Percentiles rank a stretch among this genome's conserved stretches.
Evolutionary conservation across 2,113 vertebrate species (phyloP).

Genomic region (Dunckerocampus dactyliophorus): DNA sequence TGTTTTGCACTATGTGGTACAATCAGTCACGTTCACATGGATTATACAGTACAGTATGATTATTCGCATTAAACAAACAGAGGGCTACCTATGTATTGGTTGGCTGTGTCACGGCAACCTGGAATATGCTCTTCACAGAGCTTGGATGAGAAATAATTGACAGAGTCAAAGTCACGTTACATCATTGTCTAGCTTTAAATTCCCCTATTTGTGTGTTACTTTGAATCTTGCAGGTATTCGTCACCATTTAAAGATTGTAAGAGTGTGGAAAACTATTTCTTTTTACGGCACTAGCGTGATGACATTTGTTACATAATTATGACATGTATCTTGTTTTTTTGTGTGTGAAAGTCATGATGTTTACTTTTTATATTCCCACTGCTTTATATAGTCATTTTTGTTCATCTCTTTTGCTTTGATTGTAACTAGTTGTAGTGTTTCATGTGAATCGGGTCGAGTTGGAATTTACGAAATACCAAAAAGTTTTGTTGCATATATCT

Average conservation of each 20-base stretch:
- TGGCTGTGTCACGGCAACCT: conserved; percentile 74
- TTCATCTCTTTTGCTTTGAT: conserved; percentile 35
- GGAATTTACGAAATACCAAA: conserved; percentile 23
- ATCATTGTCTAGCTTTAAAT: not conserved
- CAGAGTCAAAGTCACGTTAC: conserved; percentile 5
- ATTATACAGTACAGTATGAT: conserved; percentile 72
- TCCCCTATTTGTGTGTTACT: not conserved
- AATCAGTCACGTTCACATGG: conserved; percentile 76
- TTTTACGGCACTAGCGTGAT: conserved; percentile 68
- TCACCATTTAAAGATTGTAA: conserved; percentile 21
- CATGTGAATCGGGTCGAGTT: conserved; percentile 25
- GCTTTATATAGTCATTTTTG: conserved; percentile 55
- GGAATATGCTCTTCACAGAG: not conserved
- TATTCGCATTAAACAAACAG: conserved; percentile 67
- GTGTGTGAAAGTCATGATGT: conserved; percentile 75
- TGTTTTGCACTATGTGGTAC: conserved; percentile 87
- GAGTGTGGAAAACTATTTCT: conserved; percentile 50
- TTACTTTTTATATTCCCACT: conserved; percentile 73
- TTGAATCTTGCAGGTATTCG: conserved; percentile 18
- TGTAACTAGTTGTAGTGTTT: conserved; percentile 32
- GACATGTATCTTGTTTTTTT: not conserved
- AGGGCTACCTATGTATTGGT: conserved; percentile 72
- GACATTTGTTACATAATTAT: conserved; percentile 66
- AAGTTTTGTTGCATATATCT: conserved; percentile 29
- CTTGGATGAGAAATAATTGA: conserved; percentile 24